Evolutionary conservation across 2,888 invertebrate genomes (phyloP).

Genomic region (Drosophila phalerata): DNA sequence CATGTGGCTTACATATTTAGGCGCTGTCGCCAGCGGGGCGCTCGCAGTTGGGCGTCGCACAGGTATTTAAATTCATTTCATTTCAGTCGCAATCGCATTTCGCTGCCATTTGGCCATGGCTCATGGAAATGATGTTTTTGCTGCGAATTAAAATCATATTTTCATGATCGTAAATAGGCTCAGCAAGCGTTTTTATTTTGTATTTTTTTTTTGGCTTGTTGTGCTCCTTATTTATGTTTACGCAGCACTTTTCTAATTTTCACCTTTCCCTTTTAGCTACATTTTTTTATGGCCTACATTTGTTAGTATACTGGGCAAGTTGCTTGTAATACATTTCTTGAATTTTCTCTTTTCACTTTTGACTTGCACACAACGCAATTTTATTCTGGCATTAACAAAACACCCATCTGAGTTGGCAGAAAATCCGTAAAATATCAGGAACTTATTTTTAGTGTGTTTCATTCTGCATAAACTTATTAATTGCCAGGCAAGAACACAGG

Average conservation of each 20-base stretch:
- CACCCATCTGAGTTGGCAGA: slow-evolving; percentile 56
- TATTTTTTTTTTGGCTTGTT: slow-evolving; percentile 4
- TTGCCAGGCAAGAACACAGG: slow-evolving; percentile 15
- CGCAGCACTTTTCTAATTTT: slow-evolving; percentile 56
- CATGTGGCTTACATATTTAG: slow-evolving; percentile 43
- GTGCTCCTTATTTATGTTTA: slow-evolving; percentile 21
- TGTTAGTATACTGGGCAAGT: slow-evolving; percentile 24
- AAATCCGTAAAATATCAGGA: slow-evolving; percentile 43
- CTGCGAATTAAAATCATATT: slow-evolving; percentile 78
- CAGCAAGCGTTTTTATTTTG: slow-evolving; percentile 42
- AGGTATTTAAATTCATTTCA: slow-evolving; percentile 79
- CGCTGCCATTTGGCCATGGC: slow-evolving; percentile 42
- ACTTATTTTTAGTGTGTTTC: slow-evolving; percentile 26
- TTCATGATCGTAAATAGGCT: slow-evolving; percentile 77
- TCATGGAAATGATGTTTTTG: slow-evolving; percentile 63
- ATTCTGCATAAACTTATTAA: slow-evolving; percentile 26
- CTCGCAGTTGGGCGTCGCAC: slow-evolving; percentile 47
- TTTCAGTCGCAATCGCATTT: slow-evolving; percentile 51
- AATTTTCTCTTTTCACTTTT: slow-evolving; percentile 39
- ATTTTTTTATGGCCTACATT: slow-evolving; percentile 40
- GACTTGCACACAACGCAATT: slow-evolving; percentile 46
- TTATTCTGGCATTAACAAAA: slow-evolving; percentile 64
- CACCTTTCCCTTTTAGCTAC: slow-evolving; percentile 53
- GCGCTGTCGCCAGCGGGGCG: slow-evolving; percentile 47
- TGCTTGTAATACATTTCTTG: slow-evolving; percentile 29